Percentiles rank a stretch among this genome's conserved stretches.
These are phyloP conservation scores for Lepidostoma basale DNA, from an alignment of 1,140 invertebrate species.

Conservation along the genomic window DNA sequence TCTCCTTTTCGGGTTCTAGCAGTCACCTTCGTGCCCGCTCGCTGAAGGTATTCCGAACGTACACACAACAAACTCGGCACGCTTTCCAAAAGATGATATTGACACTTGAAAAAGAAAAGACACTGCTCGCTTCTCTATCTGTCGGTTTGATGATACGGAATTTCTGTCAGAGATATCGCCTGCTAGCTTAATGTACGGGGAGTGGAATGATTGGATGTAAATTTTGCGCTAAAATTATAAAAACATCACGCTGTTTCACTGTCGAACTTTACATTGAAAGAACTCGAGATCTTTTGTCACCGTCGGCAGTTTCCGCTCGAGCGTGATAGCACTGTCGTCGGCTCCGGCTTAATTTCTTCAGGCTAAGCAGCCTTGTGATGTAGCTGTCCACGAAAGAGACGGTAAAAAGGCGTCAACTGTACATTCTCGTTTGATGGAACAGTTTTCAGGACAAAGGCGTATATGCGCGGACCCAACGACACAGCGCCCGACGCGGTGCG, in stretches of 20 bases:
- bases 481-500: slow-evolving; percentile 50
- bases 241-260: slow-evolving; percentile 28
- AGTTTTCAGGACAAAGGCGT: slow-evolving; percentile 54
- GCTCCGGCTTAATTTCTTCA: background rate
- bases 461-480: slow-evolving; percentile 55
- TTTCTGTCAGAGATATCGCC: slow-evolving; percentile 2
- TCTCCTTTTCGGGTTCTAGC: slow-evolving; percentile 2
- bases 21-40: background rate
- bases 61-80: background rate
- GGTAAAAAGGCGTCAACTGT: slow-evolving; percentile 28
- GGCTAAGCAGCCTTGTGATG: slow-evolving; percentile 1
- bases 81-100: slow-evolving; percentile 22
- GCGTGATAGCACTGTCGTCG: background rate
- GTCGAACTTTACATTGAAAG: slow-evolving; percentile 29
- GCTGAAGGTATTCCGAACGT: background rate
- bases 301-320: slow-evolving; percentile 29
- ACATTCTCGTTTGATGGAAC: slow-evolving; percentile 24
- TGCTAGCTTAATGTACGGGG: background rate
- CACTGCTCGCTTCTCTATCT: background rate
- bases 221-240: slow-evolving; percentile 14
- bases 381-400: slow-evolving; percentile 16
- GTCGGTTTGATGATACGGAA: background rate
- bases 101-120: slow-evolving; percentile 10
- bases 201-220: slow-evolving; percentile 3
- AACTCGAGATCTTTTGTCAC: slow-evolving; percentile 27